Conservation (phyloP, 2,113 vertebrate species). For the Anthoscopus minutus region DNA sequence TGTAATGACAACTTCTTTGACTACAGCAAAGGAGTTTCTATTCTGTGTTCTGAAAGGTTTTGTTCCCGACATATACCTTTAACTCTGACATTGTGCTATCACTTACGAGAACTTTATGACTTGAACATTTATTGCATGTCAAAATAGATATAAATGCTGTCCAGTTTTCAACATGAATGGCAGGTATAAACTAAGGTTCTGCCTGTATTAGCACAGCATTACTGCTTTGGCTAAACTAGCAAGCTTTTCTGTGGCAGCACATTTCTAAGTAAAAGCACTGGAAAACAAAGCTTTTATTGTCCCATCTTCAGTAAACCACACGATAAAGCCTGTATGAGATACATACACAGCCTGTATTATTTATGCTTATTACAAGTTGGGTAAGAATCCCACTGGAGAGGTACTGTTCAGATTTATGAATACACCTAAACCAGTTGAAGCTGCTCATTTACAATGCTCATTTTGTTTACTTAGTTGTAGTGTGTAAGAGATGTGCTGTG, state of each 20-base stretch:
- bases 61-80: background rate
- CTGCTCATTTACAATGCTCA: background rate
- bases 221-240: background rate
- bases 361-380: background rate
- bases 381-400: background rate
- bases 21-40: background rate
- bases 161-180: background rate
- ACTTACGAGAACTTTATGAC: background rate
- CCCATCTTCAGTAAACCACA: background rate
- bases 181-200: background rate
- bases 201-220: background rate
- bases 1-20: background rate
- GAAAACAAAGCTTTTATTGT: background rate
- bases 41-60: background rate
- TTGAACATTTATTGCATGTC: background rate
- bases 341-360: background rate
- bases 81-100: background rate
- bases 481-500: too few relatives aligned
- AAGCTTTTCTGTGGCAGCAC: background rate
- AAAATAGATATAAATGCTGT: background rate
- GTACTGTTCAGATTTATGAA: background rate
- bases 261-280: background rate
- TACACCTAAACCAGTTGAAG: background rate
- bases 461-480: background rate
- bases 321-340: background rate